Conservation (phyloP, 2,888 invertebrate species). For the Lymantria monacha region DNA sequence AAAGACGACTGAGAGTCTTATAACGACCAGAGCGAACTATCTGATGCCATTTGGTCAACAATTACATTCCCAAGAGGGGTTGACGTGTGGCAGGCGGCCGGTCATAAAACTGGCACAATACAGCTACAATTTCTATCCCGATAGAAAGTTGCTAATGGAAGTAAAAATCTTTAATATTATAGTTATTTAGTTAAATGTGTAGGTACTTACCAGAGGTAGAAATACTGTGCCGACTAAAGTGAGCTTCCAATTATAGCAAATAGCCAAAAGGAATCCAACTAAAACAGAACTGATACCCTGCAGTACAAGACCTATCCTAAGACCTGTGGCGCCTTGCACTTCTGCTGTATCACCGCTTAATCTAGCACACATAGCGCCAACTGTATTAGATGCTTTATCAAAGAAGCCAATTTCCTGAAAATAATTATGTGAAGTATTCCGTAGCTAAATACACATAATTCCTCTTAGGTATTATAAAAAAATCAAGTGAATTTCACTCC, state of each 20-base stretch:
- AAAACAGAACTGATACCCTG: slow-evolving; percentile 83
- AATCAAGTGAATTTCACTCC: no score
- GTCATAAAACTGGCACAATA: no score
- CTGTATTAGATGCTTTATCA: slow-evolving; percentile 82
- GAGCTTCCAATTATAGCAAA: slow-evolving; percentile 84
- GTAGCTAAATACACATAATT: no score
- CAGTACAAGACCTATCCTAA: slow-evolving; percentile 82
- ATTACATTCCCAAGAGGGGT: no score
- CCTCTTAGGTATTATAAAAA: no score
- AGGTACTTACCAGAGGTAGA: slow-evolving; percentile 78
- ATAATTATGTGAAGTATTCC: neutral
- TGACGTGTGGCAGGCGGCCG: no score
- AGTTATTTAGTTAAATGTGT: neutral
- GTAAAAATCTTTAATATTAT: no score
- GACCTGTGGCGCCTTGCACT: slow-evolving; percentile 85
- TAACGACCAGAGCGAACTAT: no score
- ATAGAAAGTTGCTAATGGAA: no score
- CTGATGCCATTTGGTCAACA: no score
- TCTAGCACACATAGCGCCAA: slow-evolving; percentile 84
- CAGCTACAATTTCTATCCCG: no score
- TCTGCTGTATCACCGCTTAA: slow-evolving; percentile 85
- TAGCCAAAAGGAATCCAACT: slow-evolving; percentile 81
- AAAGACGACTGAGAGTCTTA: no score
- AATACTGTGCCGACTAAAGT: slow-evolving; percentile 83
- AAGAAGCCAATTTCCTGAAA: slow-evolving; percentile 84